Evolutionary conservation across 2,888 invertebrate genomes (phyloP).

Genomic region (Noctua janthina): DNA sequence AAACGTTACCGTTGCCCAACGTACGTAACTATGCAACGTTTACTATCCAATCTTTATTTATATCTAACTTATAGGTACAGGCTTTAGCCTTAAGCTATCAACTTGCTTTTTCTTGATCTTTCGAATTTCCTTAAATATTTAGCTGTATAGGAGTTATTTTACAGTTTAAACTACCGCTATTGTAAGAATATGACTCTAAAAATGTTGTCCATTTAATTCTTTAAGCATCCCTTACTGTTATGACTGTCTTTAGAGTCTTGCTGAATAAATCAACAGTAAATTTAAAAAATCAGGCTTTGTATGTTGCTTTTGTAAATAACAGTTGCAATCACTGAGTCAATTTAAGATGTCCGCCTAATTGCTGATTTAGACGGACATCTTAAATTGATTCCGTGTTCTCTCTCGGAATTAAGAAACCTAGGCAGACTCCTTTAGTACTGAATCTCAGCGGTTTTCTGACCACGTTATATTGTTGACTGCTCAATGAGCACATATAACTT

Average conservation of each 20-base stretch:
- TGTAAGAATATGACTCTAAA: not conserved
- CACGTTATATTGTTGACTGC: not conserved
- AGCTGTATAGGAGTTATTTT: not conserved
- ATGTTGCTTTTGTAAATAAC: not conserved
- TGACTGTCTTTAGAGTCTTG: not conserved
- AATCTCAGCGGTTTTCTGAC: not conserved
- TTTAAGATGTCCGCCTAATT: not conserved
- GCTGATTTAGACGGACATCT: not conserved
- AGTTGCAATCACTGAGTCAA: not conserved
- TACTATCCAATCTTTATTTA: constrained; percentile 55
- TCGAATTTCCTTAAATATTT: constrained; percentile 10
- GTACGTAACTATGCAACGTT: constrained; percentile 52
- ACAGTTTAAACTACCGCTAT: not conserved
- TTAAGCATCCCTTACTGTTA: not conserved
- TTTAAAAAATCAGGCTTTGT: not conserved
- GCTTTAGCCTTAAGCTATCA: not conserved
- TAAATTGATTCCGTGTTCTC: not conserved
- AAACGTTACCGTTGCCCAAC: constrained; percentile 63
- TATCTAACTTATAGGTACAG: constrained; percentile 18
- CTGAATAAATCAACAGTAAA: not conserved
- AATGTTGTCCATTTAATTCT: rapidly evolving
- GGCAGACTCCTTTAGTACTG: too few relatives aligned
- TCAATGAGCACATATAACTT: not conserved
- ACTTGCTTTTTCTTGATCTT: not conserved
- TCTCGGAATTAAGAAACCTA: not conserved